Evolutionary conservation across 2,888 invertebrate genomes (phyloP), one percentile per base, ranked within the genome.

Genomic region (Congeria kusceri): DNA sequence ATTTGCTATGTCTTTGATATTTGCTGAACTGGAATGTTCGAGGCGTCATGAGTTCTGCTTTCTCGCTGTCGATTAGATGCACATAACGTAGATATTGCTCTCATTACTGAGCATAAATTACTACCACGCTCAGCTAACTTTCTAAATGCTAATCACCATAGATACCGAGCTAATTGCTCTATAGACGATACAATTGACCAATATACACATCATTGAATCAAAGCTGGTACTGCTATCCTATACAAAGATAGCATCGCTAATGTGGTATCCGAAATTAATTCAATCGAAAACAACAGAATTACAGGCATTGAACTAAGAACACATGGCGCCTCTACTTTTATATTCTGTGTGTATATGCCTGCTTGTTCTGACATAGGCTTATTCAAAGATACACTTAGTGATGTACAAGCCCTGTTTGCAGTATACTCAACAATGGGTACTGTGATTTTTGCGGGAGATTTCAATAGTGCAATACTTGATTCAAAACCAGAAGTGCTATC

Each of bases 61-160:
- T n/a, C 28, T 29, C 29, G 20, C 23, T 29, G 28, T 7, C 27
- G 13, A 28, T 28, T 59, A 13, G 29, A 59, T 2, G 15, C 4
- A 9, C 28, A 59, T 28, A 27, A 59, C 18, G 13, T 27, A 23
- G 59, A 59, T 27, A 59, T 59, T 59, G 59, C 59, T 20, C 27
- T 23, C 32, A 59, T 59, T 27, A 27, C 59, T 25, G 59, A 59
- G 23, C 59, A 59, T 13, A 59, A 59, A 27, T 27, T 59, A 27
- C 11, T 27, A 20, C n/a, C 28, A 20, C 59, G n/a, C 23, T 27
- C 4, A 25, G 32, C n/a, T 29, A 9, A 23, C n/a, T 59, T 59
- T 59, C n/a, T 59, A 9, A 7, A 20, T 29, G 18, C 59, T 25
- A 23, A 25, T 27, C 29, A 59, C 32, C 56, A 23, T 25, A 27